These are phyloP conservation scores for Agapornis roseicollis DNA, from an alignment of 2,113 vertebrate species.

Conservation along the genomic window DNA sequence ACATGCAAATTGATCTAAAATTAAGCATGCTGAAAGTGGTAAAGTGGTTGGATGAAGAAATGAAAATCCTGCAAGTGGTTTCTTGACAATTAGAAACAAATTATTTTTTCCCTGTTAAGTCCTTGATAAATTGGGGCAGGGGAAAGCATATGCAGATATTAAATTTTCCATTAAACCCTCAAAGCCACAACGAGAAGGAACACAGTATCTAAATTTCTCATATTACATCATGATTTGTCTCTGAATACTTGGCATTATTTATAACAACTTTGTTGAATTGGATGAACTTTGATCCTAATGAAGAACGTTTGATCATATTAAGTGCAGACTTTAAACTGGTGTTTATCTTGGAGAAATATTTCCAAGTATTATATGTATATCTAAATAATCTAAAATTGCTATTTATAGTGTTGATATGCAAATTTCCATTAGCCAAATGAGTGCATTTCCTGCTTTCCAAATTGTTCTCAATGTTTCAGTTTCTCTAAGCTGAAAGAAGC, in stretches of 20 bases:
- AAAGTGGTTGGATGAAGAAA: background rate
- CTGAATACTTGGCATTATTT: background rate
- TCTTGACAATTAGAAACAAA: background rate
- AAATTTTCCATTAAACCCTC: background rate
- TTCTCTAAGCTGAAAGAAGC: background rate
- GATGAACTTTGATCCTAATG: conserved; percentile 44
- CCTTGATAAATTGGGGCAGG: background rate
- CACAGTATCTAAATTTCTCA: background rate
- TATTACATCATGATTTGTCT: conserved; percentile 16
- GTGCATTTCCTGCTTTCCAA: background rate
- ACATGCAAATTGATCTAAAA: background rate
- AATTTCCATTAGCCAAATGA: background rate
- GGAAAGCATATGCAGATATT: background rate
- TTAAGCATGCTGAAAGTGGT: background rate
- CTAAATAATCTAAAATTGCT: background rate
- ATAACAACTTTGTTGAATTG: conserved; percentile 2
- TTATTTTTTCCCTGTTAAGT: background rate
- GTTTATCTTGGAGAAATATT: conserved; percentile 11
- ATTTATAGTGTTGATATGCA: background rate
- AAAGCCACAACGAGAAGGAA: background rate
- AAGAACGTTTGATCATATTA: conserved; percentile 32
- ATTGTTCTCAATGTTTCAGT: background rate
- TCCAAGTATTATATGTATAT: background rate
- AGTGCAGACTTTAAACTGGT: background rate
- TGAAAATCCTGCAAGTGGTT: background rate